Percentiles rank a stretch among this genome's conserved stretches.
Conservation (phyloP, 2,797 vertebrate genomes). For the Acanthopagrus latus region DNA sequence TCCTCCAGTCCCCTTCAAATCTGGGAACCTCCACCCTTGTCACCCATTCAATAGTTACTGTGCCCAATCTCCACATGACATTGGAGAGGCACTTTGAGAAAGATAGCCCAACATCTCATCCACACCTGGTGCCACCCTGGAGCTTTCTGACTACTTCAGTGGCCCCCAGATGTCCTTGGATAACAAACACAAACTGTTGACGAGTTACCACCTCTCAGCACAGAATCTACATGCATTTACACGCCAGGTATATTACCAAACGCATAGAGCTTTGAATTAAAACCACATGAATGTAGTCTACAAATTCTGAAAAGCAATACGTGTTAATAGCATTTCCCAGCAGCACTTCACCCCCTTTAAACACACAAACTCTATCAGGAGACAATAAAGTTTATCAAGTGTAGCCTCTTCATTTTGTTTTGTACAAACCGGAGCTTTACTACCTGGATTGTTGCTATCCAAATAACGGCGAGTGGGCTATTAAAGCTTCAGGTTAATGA, state of each 20-base stretch:
- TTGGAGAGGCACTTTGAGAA: neutral
- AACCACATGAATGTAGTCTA: neutral
- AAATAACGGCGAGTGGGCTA: conserved; percentile 44
- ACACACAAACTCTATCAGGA: conserved; percentile 49
- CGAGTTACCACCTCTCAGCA: neutral
- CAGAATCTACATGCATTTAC: neutral
- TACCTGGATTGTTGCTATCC: conserved; percentile 18
- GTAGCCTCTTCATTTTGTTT: conserved; percentile 58
- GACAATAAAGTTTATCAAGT: conserved; percentile 57
- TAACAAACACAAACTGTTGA: neutral
- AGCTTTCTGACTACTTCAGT: conserved; percentile 1
- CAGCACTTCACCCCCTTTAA: conserved; percentile 14
- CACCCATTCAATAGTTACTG: neutral
- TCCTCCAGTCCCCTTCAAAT: neutral
- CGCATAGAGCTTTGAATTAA: neutral
- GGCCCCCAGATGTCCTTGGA: neutral
- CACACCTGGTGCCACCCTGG: neutral
- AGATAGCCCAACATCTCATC: neutral
- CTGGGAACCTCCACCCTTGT: neutral
- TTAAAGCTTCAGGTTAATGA: conserved; percentile 59
- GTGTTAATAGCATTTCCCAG: conserved; percentile 28
- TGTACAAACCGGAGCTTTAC: conserved; percentile 37
- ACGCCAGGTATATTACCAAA: neutral
- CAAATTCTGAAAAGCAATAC: conserved; percentile 6
- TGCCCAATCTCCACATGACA: neutral